A percentile compares a stretch with the other conserved stretches of the same genome.
phyloP scores from a whole-genome alignment of 2,888 invertebrate species.

The Clivina fossor region DNA sequence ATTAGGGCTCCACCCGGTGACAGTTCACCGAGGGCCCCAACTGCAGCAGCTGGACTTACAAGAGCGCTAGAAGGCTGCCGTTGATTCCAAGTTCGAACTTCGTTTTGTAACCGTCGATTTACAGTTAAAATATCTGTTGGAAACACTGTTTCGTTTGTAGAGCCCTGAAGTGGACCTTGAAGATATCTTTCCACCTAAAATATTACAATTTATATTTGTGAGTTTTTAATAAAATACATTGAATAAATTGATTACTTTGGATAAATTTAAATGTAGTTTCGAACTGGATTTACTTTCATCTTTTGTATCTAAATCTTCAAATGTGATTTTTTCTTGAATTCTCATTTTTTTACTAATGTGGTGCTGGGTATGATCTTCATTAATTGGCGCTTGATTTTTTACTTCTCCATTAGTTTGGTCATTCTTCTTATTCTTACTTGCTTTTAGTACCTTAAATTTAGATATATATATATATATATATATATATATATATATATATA shows the following conservation, averaged over 20 bases:
- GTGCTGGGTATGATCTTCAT: constrained; percentile 18
- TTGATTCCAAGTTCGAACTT: constrained; percentile 63
- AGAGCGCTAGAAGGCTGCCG: constrained; percentile 60
- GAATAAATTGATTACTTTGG: constrained; percentile 60
- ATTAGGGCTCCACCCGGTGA: constrained; percentile 90
- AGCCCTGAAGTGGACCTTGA: constrained; percentile 69
- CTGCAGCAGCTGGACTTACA: constrained; percentile 75
- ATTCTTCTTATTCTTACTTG: constrained; percentile 52
- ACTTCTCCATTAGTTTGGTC: constrained; percentile 47
- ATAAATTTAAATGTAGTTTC: constrained; percentile 66
- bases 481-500: no score
- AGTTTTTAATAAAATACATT: not conserved
- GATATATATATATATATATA: constrained; percentile 10
- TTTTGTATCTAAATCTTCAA: constrained; percentile 73
- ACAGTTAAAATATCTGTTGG: constrained; percentile 51
- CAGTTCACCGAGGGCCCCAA: constrained; percentile 82
- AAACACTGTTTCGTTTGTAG: constrained; percentile 44
- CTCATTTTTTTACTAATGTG: constrained; percentile 59
- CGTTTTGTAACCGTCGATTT: constrained; percentile 53
- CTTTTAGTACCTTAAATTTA: constrained; percentile 67
- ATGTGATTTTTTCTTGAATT: constrained; percentile 81
- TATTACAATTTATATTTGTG: constrained; percentile 13
- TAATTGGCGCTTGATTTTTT: constrained; percentile 65
- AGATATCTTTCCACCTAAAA: constrained; percentile 71
- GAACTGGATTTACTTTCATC: constrained; percentile 52